Percentiles rank a stretch among this genome's conserved stretches.
phyloP scores from a whole-genome alignment of 2,113 vertebrate species.

The Bubo bubo region DNA sequence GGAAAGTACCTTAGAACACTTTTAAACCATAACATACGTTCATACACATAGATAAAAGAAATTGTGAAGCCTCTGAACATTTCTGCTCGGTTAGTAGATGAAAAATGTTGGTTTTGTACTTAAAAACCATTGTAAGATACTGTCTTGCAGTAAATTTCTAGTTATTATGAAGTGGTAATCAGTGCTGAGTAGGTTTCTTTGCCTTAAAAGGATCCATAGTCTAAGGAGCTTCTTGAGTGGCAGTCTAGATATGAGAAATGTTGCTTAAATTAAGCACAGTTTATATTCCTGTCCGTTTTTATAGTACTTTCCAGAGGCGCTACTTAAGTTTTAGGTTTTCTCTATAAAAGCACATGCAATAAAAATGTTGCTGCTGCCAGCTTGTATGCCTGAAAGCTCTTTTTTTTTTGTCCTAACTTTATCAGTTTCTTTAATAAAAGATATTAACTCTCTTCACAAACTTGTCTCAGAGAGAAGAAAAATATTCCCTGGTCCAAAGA shows the following conservation, averaged over 20 bases:
- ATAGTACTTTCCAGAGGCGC: background rate
- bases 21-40: background rate
- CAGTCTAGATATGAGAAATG: background rate
- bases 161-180: background rate
- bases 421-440: constrained; percentile 38
- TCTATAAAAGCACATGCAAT: background rate
- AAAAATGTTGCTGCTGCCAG: background rate
- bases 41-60: background rate
- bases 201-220: background rate
- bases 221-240: background rate
- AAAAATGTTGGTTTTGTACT: background rate
- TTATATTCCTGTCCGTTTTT: background rate
- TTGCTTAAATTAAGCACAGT: background rate
- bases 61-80: background rate
- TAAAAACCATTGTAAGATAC: background rate
- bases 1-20: background rate
- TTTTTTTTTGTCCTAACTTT: background rate
- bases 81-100: background rate
- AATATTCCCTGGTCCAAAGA: background rate
- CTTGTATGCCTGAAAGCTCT: constrained; percentile 12
- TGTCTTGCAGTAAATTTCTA: background rate
- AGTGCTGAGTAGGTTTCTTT: background rate
- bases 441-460: background rate
- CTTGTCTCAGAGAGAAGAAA: background rate
- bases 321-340: background rate